A percentile compares a stretch with the other conserved stretches of the same genome.
phyloP scores from a whole-genome alignment of 2,113 vertebrate genomes.

The Larimichthys polyactis region DNA sequence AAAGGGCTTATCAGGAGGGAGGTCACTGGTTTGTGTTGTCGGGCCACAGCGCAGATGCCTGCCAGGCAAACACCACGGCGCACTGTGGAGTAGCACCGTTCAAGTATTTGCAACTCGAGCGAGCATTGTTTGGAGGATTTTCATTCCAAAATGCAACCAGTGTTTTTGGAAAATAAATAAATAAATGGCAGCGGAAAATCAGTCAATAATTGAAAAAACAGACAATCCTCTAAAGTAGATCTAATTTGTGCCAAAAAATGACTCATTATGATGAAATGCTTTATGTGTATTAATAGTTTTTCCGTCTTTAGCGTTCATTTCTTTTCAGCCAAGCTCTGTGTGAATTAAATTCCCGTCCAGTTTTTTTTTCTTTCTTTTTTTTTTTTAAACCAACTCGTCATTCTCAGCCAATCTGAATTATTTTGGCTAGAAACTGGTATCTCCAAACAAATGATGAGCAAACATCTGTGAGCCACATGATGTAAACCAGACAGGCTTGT shows the following conservation, averaged over 20 bases:
- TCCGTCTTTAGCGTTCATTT: neutral
- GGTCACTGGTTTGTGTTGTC: slow-evolving; percentile 51
- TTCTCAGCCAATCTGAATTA: neutral
- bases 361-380: slow-evolving; percentile 15
- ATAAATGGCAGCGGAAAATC: neutral
- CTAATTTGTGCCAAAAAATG: slow-evolving; percentile 15
- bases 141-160: neutral
- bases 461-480: slow-evolving; percentile 68
- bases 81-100: neutral
- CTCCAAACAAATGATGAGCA: slow-evolving; percentile 44
- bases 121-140: neutral
- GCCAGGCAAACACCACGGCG: slow-evolving; percentile 7
- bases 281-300: slow-evolving; percentile 19
- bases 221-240: slow-evolving; percentile 9
- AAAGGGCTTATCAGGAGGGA: slow-evolving; percentile 54
- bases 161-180: neutral
- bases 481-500: slow-evolving; percentile 41
- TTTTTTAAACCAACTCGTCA: neutral
- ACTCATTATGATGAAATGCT: slow-evolving; percentile 3
- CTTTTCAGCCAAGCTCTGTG: neutral
- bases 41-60: slow-evolving; percentile 32
- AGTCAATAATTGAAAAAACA: neutral
- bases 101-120: neutral
- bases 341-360: slow-evolving; percentile 7
- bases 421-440: slow-evolving; percentile 24